These are phyloP conservation scores for Fulica atra DNA, from an alignment of 2,113 vertebrate genomes.

Conservation along the genomic window DNA sequence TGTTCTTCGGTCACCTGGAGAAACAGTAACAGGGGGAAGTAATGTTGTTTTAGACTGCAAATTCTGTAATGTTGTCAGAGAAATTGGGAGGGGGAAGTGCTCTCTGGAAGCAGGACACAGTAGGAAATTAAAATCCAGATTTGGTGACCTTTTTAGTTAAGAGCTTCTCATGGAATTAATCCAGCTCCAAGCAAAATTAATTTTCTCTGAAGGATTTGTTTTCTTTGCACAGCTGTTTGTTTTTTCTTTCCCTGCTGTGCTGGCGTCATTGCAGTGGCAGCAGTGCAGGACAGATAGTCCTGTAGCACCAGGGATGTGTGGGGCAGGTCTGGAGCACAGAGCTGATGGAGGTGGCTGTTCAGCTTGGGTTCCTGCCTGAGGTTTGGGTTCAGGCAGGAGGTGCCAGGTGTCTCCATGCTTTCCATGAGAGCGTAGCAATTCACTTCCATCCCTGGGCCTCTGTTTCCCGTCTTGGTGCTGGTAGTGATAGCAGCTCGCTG, in stretches of 20 bases:
- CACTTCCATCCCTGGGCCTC: not conserved
- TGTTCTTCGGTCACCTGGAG: not conserved
- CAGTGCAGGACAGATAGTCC: not conserved
- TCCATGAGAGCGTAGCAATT: accelerated
- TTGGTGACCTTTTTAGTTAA: not conserved
- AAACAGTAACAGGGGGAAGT: not conserved
- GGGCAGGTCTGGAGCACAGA: not conserved
- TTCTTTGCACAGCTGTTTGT: not conserved
- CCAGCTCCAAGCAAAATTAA: conserved; percentile 24
- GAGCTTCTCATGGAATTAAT: conserved; percentile 34
- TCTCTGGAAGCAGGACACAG: not conserved
- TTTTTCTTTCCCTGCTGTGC: not conserved
- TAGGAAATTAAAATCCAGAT: conserved; percentile 36
- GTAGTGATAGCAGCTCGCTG: accelerated
- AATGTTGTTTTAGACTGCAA: not conserved
- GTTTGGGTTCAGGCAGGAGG: not conserved
- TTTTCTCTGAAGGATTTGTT: conserved; percentile 27
- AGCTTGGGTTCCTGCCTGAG: accelerated
- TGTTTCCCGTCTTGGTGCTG: not conserved
- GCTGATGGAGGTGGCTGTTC: not conserved
- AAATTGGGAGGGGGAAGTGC: accelerated
- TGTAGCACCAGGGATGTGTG: accelerated
- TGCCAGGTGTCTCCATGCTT: not conserved
- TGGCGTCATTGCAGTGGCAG: accelerated
- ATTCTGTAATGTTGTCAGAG: not conserved